These are phyloP conservation scores for Tapirus indicus DNA, from an alignment of 2,797 vertebrate species.

Conservation along the genomic window DNA sequence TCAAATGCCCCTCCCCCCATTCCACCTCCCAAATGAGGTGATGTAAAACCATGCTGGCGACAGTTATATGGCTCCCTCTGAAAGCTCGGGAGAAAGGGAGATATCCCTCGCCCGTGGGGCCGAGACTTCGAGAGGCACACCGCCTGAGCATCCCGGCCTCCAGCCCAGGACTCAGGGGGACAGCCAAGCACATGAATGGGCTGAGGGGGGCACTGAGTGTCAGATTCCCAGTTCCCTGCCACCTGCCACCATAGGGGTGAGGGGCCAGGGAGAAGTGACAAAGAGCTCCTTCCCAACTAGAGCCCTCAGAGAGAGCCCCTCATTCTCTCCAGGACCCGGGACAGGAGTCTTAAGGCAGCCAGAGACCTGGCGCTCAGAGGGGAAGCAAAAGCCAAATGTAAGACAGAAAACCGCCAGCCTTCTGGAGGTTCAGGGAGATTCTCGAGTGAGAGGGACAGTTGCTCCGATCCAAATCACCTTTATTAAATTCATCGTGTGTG, in stretches of 20 bases:
- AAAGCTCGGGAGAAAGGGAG: not conserved
- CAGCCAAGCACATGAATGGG: not conserved
- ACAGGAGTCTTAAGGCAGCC: not conserved
- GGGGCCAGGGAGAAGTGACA: not conserved
- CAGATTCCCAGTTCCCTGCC: not conserved
- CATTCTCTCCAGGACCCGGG: not conserved
- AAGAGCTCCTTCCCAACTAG: not conserved
- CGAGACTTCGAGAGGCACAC: not conserved
- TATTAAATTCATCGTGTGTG: constrained; percentile 37
- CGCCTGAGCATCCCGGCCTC: not conserved
- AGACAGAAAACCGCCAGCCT: not conserved
- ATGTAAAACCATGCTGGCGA: not conserved
- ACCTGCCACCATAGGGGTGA: not conserved
- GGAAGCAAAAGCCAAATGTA: not conserved
- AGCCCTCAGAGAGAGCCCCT: not conserved
- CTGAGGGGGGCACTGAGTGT: not conserved
- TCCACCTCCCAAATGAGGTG: not conserved
- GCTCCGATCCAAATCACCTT: constrained; percentile 57
- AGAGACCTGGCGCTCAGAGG: not conserved
- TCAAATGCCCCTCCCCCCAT: not conserved
- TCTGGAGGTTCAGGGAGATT: not conserved
- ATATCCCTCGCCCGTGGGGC: not conserved
- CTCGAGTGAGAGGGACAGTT: not conserved
- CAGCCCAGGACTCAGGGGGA: not conserved
- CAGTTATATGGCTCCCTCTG: not conserved